Base-by-base conservation (phyloP, 2,888 invertebrate genomes). In the Nomada flava region DNA sequence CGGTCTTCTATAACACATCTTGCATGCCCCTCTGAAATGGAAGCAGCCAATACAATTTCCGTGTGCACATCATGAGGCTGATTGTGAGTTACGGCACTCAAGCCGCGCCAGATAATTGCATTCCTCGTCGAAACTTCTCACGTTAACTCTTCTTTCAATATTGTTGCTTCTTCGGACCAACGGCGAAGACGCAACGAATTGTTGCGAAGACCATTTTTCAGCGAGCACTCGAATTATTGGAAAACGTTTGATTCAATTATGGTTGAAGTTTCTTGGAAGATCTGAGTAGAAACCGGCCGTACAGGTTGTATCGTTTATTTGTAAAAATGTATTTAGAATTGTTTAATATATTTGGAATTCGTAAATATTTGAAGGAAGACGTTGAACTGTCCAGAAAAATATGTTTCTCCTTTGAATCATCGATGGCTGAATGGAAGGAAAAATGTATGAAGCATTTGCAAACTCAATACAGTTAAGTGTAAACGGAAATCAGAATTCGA, bases 81-180 rank as follows among this genome's bases (percentile, higher is more conserved):
- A 68, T 68, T 62, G 64, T 42, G 47, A 62, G 29, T 63, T 70
- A 70, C 64, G 60, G 42, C 60, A 44, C 42, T 74, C 44, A 5
- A 57, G 62, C 23, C 13, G 15, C 36, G 42, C 59, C 50, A 47
- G 69, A 69, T 73, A 78, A 78, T 78, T 74, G 42, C 68, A 18
- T 73, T 78, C 55, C 57, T 26, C 29, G 29, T 20, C 47, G 62
- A 23, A 74, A 60, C 60, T 78, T 68, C 53, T 57, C 68, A 47
- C 47, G 36, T 68, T 68, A 55, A 50, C 55, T 68, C 55, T 55
- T 47, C 68, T 68, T 73, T 67, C 68, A 36, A 77, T 36, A 52
- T 13, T 50, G 20, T 67, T 59, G 26, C 47, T 18, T 53, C 13
- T 23, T 44, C 36, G 53, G 29, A 60, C 26, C 50, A 42, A 42